Evolutionary conservation across 1,140 invertebrate genomes (phyloP).

Genomic region (Mya arenaria): DNA sequence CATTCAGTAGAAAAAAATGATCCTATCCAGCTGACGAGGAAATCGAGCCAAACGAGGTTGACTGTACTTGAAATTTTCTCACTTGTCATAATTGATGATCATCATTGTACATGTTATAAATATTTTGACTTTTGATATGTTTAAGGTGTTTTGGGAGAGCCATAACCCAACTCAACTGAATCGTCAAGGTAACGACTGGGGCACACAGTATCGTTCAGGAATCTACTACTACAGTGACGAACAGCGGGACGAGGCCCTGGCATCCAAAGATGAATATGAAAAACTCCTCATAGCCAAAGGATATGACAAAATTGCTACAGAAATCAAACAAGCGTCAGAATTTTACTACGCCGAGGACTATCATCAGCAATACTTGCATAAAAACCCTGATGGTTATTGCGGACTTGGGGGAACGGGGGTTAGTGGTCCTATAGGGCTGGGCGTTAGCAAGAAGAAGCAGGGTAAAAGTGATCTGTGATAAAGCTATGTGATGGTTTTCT

Average conservation of each 20-base stretch:
- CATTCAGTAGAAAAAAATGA: no score
- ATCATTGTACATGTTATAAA: neutral
- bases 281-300: constrained; percentile 69
- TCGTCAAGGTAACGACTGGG: constrained; percentile 79
- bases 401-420: constrained; percentile 78
- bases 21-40: no score
- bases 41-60: neutral
- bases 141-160: constrained; percentile 79
- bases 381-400: constrained; percentile 79
- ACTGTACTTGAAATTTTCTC: neutral
- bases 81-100: neutral
- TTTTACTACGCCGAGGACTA: constrained; percentile 81
- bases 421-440: constrained; percentile 71
- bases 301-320: constrained; percentile 76
- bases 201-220: constrained; percentile 79
- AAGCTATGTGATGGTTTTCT: no score
- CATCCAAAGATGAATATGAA: constrained; percentile 70
- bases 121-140: no score
- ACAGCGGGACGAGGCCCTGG: constrained; percentile 72
- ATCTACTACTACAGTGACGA: constrained; percentile 77
- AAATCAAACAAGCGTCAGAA: constrained; percentile 72
- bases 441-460: constrained; percentile 43
- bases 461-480: constrained; percentile 54
- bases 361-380: constrained; percentile 81
- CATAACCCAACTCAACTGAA: constrained; percentile 80